phyloP scores from a whole-genome alignment of 2,888 invertebrate genomes.

The Drosophila hamatofila region DNA sequence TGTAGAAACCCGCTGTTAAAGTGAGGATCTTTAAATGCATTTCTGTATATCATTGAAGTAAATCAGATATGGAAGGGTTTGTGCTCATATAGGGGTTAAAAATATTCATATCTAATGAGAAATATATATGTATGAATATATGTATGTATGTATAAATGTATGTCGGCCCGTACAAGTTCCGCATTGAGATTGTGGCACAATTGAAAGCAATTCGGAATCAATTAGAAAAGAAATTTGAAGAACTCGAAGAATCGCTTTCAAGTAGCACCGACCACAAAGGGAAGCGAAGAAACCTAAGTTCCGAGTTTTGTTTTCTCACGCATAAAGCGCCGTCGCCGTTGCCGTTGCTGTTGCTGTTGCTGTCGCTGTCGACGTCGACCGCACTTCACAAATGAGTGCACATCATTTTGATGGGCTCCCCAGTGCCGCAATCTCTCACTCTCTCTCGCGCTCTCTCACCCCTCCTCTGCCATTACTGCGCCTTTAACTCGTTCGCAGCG shows the following conservation, averaged over 20 bases:
- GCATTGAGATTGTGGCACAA: constrained; percentile 37
- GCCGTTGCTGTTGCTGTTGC: constrained; percentile 14
- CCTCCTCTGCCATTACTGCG: neutral
- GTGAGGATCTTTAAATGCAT: constrained; percentile 13
- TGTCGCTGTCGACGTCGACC: constrained; percentile 16
- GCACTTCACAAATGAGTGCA: constrained; percentile 78
- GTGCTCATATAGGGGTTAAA: constrained; percentile 17
- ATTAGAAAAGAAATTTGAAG: constrained; percentile 72
- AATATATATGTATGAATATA: neutral
- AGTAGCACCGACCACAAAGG: constrained; percentile 53
- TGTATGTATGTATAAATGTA: neutral
- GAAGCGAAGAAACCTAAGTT: constrained; percentile 21
- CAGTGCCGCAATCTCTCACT: constrained; percentile 5
- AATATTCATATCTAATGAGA: constrained; percentile 13
- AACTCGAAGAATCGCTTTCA: constrained; percentile 62
- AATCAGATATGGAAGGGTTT: constrained; percentile 9
- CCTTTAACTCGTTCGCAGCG: constrained; percentile 12
- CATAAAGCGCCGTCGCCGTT: constrained; percentile 42
- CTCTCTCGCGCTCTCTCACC: neutral
- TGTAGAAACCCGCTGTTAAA: neutral
- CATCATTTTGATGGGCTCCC: constrained; percentile 65
- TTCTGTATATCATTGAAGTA: constrained; percentile 13
- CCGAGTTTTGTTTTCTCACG: constrained; percentile 65
- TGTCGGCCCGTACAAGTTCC: neutral
- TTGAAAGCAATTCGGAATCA: constrained; percentile 71